Percentiles rank a stretch among this genome's conserved stretches.
Evolutionary conservation across 2,113 vertebrate species (phyloP).

Genomic region (Nesoenas mayeri): DNA sequence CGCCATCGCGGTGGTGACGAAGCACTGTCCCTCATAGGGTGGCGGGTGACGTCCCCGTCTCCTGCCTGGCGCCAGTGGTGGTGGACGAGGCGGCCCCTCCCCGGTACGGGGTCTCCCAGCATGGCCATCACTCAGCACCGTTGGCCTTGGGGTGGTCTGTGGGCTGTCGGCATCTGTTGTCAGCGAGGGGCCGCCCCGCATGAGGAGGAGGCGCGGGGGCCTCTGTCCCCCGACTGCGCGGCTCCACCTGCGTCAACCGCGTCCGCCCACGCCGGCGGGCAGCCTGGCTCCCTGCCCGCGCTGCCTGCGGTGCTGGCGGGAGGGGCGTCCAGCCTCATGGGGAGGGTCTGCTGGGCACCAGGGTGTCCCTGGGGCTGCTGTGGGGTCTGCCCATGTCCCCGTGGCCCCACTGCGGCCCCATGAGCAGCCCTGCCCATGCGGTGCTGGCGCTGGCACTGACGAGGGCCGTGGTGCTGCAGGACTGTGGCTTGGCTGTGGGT

Average conservation of each 20-base stretch:
- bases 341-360: not conserved
- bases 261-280: not conserved
- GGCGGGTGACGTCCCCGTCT: slow-evolving; percentile 50
- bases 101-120: slow-evolving; percentile 18
- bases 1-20: not conserved
- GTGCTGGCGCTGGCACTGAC: no score
- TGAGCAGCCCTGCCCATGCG: accelerated
- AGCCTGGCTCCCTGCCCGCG: not conserved
- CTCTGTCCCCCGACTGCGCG: not conserved
- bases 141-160: slow-evolving; percentile 8
- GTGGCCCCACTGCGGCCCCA: no score
- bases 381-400: not conserved
- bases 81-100: slow-evolving; percentile 25
- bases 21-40: not conserved
- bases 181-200: not conserved
- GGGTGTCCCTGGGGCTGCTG: not conserved
- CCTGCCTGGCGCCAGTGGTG: slow-evolving; percentile 36
- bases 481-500: not conserved
- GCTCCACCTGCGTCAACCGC: not conserved
- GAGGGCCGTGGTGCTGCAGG: accelerated
- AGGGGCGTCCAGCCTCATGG: not conserved
- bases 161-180: slow-evolving; percentile 14
- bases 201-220: not conserved
- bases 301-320: not conserved
- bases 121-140: slow-evolving; percentile 11